Conservation (phyloP, 2,113 vertebrate genomes). For the Dasyurus viverrinus region DNA sequence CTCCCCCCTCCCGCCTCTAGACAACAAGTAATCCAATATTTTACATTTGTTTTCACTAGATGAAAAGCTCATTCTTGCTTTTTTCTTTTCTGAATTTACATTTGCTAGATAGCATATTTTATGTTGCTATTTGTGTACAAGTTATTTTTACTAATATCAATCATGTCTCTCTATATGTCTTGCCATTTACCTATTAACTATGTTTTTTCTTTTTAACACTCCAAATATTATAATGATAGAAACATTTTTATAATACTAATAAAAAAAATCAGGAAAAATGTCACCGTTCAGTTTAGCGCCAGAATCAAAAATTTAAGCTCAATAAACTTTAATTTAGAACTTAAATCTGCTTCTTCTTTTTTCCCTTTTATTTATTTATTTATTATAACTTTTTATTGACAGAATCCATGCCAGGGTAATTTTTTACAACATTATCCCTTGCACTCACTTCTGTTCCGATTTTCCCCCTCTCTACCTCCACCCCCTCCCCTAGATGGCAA, state of each 20-base stretch:
- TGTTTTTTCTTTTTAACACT: too few relatives aligned
- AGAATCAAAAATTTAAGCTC: not conserved
- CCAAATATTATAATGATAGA: not conserved
- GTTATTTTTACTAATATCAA: not conserved
- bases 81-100: not conserved
- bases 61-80: not conserved
- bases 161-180: not conserved
- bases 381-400: too few relatives aligned
- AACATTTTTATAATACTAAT: not conserved
- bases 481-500: too few relatives aligned
- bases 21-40: not conserved
- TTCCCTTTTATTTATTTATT: too few relatives aligned
- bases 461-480: too few relatives aligned
- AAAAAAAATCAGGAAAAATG: not conserved
- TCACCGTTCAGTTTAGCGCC: not conserved
- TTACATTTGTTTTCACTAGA: not conserved
- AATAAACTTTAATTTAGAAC: not conserved
- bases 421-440: too few relatives aligned
- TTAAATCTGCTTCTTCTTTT: not conserved
- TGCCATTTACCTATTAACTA: not conserved
- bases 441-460: too few relatives aligned
- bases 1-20: not conserved
- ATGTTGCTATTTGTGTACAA: not conserved
- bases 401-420: too few relatives aligned
- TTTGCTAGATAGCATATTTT: not conserved